phyloP scores from a whole-genome alignment of 2,797 vertebrate genomes.

The Picus viridis region DNA sequence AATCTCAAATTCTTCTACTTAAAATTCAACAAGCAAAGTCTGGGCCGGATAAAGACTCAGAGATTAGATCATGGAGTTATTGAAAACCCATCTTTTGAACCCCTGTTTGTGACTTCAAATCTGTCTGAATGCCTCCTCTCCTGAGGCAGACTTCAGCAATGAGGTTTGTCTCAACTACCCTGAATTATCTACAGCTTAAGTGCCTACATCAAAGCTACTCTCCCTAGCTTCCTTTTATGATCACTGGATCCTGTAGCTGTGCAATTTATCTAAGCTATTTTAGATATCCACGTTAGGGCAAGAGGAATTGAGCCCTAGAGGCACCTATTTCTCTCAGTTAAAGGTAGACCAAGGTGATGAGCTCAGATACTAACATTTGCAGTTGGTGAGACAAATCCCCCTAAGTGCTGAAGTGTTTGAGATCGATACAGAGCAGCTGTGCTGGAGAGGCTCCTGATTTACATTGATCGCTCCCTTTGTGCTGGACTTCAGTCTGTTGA shows the following conservation, averaged over 20 bases:
- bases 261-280: slow-evolving; percentile 1
- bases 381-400: background rate
- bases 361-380: background rate
- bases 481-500: background rate
- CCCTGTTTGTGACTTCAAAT: slow-evolving; percentile 2
- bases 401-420: background rate
- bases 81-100: slow-evolving; percentile 43
- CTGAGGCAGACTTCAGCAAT: background rate
- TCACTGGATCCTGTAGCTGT: background rate
- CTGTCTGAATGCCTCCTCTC: slow-evolving; percentile 18
- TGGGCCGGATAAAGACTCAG: slow-evolving; percentile 18
- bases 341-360: background rate
- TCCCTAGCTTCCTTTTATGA: slow-evolving; percentile 19
- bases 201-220: slow-evolving; percentile 7
- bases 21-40: slow-evolving; percentile 39
- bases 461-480: background rate
- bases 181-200: background rate
- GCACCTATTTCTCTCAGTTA: background rate
- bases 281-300: background rate
- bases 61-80: slow-evolving; percentile 11
- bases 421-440: background rate
- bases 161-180: slow-evolving; percentile 18
- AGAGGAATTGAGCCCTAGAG: background rate
- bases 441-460: background rate
- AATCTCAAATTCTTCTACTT: slow-evolving; percentile 48